phyloP scores from a whole-genome alignment of 2,113 vertebrate genomes.

The Merops nubicus region DNA sequence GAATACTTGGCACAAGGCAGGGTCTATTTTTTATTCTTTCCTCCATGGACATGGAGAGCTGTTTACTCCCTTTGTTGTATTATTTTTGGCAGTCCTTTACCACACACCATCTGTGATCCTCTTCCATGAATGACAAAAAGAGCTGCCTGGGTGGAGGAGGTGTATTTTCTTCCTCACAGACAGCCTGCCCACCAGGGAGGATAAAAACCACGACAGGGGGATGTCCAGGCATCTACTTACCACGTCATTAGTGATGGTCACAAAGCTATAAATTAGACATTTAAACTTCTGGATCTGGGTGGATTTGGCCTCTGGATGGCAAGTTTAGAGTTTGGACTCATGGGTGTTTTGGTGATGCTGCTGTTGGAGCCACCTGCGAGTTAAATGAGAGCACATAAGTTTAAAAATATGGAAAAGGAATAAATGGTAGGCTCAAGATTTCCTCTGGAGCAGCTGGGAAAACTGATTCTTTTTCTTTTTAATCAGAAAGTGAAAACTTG shows the following conservation, averaged over 20 bases:
- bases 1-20: neutral
- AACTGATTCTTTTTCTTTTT: neutral
- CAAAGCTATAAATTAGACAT: neutral
- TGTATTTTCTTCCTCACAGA: neutral
- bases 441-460: neutral
- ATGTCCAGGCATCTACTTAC: neutral
- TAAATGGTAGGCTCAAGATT: neutral
- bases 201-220: fast-evolving
- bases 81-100: neutral
- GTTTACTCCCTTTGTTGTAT: neutral
- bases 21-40: neutral
- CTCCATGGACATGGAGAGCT: neutral
- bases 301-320: neutral
- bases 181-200: neutral
- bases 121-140: neutral
- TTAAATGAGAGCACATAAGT: neutral
- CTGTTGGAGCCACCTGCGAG: neutral
- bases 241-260: fast-evolving
- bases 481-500: neutral
- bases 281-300: neutral
- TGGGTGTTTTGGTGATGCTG: neutral
- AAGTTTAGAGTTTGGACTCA: neutral
- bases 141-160: neutral
- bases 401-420: neutral
- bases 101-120: neutral